Evolutionary conservation across 2,888 invertebrate species (phyloP).

Genomic region (Cremastinae sp.): DNA sequence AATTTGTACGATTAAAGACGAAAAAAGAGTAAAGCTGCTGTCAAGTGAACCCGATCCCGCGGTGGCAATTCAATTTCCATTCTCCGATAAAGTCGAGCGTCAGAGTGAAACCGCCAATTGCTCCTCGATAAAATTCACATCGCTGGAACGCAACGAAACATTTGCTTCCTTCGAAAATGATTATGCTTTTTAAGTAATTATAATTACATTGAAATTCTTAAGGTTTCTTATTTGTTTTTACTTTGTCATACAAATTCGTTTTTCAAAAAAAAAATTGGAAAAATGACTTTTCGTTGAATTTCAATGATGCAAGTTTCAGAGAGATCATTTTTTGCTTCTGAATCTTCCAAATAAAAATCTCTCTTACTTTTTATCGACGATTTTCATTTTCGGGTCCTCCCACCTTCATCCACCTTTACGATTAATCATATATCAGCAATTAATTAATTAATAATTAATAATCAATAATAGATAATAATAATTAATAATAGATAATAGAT

Average conservation of each 20-base stretch:
- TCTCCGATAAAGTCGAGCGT: slow-evolving; percentile 6
- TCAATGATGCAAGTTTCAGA: not conserved
- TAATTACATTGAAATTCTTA: no score
- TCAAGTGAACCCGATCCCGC: slow-evolving; percentile 22
- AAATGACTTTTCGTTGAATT: slow-evolving; percentile 4
- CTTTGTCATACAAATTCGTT: no score
- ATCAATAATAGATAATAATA: slow-evolving; percentile 72
- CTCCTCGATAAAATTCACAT: not conserved
- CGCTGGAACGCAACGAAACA: slow-evolving; percentile 17
- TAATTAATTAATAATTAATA: slow-evolving; percentile 59
- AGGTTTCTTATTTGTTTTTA: no score
- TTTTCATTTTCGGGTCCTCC: slow-evolving; percentile 30
- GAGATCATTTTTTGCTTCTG: not conserved
- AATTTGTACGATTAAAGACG: slow-evolving; percentile 24
- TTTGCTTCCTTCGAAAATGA: not conserved
- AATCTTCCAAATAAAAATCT: not conserved
- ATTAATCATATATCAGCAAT: slow-evolving; percentile 63
- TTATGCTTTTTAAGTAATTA: no score
- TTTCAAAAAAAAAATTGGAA: no score
- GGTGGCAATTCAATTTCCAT: slow-evolving; percentile 8
- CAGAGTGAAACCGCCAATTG: slow-evolving; percentile 3
- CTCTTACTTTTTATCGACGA: slow-evolving; percentile 5
- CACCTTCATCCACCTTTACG: slow-evolving; percentile 64
- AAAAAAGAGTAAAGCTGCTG: slow-evolving; percentile 2
- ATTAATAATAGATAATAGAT: slow-evolving; percentile 68